phyloP scores from a whole-genome alignment of 2,888 invertebrate species.

The Glaucopsyche alexis region DNA sequence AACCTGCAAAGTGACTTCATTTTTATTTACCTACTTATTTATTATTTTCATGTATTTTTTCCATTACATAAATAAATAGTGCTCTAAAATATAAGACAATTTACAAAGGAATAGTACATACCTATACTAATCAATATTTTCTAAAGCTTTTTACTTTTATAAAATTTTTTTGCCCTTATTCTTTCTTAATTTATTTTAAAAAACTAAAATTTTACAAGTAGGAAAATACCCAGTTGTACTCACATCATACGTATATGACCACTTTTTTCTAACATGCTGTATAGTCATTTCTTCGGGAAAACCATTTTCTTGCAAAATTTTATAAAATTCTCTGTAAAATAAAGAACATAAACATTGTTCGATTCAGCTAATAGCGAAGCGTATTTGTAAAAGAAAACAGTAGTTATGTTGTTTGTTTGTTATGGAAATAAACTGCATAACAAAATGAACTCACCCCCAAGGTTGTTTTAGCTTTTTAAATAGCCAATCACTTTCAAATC shows the following conservation, averaged over 20 bases:
- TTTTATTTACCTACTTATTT: too few species aligned
- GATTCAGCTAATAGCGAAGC: too few species aligned
- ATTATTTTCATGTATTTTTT: too few species aligned
- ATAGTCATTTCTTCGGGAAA: constrained; percentile 69
- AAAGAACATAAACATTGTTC: constrained; percentile 23
- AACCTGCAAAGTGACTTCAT: too few species aligned
- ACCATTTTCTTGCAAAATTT: constrained; percentile 64
- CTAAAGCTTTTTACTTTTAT: too few species aligned
- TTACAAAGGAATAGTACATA: too few species aligned
- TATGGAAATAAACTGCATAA: not conserved
- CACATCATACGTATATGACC: constrained; percentile 74
- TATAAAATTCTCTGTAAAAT: constrained; percentile 62
- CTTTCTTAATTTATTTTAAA: too few species aligned
- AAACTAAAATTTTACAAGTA: not conserved
- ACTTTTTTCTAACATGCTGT: constrained; percentile 70
- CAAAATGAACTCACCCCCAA: constrained; percentile 60
- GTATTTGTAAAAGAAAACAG: too few species aligned
- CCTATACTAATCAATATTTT: too few species aligned
- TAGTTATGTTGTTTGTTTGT: not conserved
- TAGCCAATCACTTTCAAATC: constrained; percentile 67
- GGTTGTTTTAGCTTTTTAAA: constrained; percentile 72
- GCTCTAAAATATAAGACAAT: too few species aligned
- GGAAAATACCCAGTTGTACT: constrained; percentile 44
- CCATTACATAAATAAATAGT: too few species aligned
- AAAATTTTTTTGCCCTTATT: too few species aligned